These are phyloP conservation scores for Melanerpes formicivorus DNA, from an alignment of 2,113 vertebrate species.

Conservation along the genomic window DNA sequence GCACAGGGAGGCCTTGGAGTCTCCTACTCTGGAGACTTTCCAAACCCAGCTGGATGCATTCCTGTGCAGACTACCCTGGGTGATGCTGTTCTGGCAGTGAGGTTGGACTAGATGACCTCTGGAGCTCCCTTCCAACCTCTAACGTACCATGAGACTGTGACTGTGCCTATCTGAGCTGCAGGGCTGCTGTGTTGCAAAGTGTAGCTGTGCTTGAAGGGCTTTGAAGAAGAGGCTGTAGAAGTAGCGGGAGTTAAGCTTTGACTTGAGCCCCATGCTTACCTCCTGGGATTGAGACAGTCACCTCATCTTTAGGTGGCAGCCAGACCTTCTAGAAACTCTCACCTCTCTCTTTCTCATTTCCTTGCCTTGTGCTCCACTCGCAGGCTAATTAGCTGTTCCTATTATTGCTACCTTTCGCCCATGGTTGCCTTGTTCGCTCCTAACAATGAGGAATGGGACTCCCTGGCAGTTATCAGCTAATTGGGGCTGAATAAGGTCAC, in stretches of 20 bases:
- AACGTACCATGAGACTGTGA: too few species aligned
- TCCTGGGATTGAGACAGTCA: background rate
- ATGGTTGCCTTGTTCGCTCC: slow-evolving; percentile 43
- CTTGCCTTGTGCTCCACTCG: background rate
- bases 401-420: slow-evolving; percentile 42
- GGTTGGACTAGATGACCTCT: too few species aligned
- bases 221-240: background rate
- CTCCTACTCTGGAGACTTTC: too few species aligned
- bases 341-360: background rate
- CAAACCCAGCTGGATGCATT: too few species aligned
- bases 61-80: too few species aligned
- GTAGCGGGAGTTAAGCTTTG: background rate
- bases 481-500: slow-evolving; percentile 56
- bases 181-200: background rate
- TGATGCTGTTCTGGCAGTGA: too few species aligned
- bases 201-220: background rate
- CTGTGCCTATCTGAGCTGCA: background rate
- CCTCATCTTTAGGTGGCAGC: background rate
- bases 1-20: too few species aligned
- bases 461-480: slow-evolving; percentile 42
- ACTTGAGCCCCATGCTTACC: background rate
- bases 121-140: too few species aligned
- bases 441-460: slow-evolving; percentile 22
- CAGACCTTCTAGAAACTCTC: background rate
- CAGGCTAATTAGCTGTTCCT: slow-evolving; percentile 42